Base-by-base conservation (phyloP, 2,113 vertebrate genomes). In the Noctilio leporinus region DNA sequence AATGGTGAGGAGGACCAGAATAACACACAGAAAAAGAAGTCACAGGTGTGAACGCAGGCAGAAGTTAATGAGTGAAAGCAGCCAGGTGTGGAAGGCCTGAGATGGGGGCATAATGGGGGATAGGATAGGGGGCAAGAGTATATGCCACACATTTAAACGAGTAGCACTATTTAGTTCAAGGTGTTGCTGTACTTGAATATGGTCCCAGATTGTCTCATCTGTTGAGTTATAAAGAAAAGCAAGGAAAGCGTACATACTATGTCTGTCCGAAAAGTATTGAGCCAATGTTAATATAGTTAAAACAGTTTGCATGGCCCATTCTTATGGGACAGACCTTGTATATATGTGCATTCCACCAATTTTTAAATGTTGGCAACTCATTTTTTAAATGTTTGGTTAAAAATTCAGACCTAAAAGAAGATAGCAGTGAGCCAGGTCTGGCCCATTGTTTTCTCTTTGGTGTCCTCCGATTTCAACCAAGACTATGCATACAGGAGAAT, bases 101-200 rank as follows among this genome's bases (percentile, higher is more conserved):
- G 14, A 75, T n/a, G n/a, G n/a, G n/a, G n/a, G n/a, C n/a, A n/a
- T n/a, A 38, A 51, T 15, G 38, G 10, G 38, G 14, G 20, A 10
- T 0, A 35, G 33, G 8, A 22, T 55, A 10, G 9, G 16, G 38
- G 28, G 16, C 0, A 2, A 64, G 30, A 35, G 9, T 4, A 0
- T 0, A 5, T 0, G 24, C 10, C 3, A 17, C 30, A 35, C 1
- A 1, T 22, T 81, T 28, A 51, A 62, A 4, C 28, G 30, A 22
- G 14, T 14, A 26, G 19, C 35, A 22, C 30, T 51, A 1, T 5
- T 17, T 0, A 0, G 9, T 62, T 10, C 64, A 62, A 51, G 1
- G 1, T 47, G 57, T 5, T 86, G 4, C 38, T 55, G 33, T 24
- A n/a, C 19, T 76, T 62, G 1, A 69, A 67, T 49, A 26, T 11